A percentile compares a stretch with the other conserved stretches of the same genome.
phyloP scores from a whole-genome alignment of 2,113 vertebrate genomes.

The Perognathus longimembris region DNA sequence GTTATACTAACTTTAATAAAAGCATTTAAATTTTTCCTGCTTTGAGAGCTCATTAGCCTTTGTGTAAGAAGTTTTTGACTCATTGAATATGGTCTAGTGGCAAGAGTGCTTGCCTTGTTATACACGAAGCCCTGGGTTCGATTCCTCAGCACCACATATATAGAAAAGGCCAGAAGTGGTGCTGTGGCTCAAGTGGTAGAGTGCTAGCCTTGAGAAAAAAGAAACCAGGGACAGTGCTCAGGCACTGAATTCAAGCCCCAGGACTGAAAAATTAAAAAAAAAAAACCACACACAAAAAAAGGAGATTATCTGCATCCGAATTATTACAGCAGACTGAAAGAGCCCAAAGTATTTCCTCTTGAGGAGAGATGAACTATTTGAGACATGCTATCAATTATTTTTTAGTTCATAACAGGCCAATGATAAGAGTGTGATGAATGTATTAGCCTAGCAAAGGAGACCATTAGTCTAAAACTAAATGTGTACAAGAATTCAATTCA shows the following conservation, averaged over 20 bases:
- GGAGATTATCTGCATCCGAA: constrained; percentile 28
- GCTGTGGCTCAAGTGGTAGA: no score
- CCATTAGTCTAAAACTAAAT: not conserved
- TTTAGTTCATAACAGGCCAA: not conserved
- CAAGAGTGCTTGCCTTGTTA: no score
- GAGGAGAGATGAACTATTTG: constrained; percentile 1
- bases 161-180: no score
- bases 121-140: no score
- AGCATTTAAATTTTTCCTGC: constrained; percentile 12
- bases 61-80: not conserved
- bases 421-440: not conserved
- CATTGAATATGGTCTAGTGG: no score
- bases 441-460: not conserved
- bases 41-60: constrained; percentile 38
- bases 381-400: not conserved
- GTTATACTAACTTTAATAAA: constrained; percentile 40
- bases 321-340: constrained; percentile 10
- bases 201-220: no score
- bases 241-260: no score
- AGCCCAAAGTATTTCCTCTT: constrained; percentile 18
- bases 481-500: not conserved
- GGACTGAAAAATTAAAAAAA: no score
- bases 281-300: no score
- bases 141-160: no score
- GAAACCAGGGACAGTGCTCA: no score